A percentile compares a stretch with the other conserved stretches of the same genome.
Evolutionary conservation across 2,888 invertebrate species (phyloP).

Genomic region (Dugesia japonica): DNA sequence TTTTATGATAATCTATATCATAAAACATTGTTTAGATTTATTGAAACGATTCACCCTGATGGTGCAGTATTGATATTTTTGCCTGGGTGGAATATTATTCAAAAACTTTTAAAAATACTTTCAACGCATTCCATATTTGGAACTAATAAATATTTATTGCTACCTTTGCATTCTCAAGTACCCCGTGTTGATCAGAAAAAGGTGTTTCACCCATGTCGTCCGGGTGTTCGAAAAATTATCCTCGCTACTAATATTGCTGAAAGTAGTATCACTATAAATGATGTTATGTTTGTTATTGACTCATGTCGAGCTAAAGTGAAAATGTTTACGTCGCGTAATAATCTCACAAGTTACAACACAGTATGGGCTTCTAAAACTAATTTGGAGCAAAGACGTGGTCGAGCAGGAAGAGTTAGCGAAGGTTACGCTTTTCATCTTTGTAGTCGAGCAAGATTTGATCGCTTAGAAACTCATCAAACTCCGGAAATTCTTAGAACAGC

Average conservation of each 20-base stretch:
- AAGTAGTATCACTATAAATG: conserved; percentile 90
- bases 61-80: conserved; percentile 81
- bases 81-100: conserved; percentile 92
- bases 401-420: conserved; percentile 81
- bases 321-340: conserved; percentile 88
- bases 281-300: conserved; percentile 91
- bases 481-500: conserved; percentile 96
- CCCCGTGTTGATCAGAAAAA: conserved; percentile 77
- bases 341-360: conserved; percentile 92
- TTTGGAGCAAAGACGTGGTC: conserved; percentile 76
- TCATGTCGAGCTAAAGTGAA: conserved; percentile 93
- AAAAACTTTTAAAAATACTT: conserved; percentile 69
- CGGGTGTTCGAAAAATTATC: conserved; percentile 75
- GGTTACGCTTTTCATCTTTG: conserved; percentile 86
- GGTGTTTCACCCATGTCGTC: conserved; percentile 73
- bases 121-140: conserved; percentile 62
- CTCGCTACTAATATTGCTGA: conserved; percentile 94
- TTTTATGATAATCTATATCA: no score
- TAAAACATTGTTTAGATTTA: conserved; percentile 51
- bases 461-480: conserved; percentile 62
- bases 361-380: conserved; percentile 78
- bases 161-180: conserved; percentile 91
- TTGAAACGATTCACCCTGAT: conserved; percentile 51
- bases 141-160: conserved; percentile 56
- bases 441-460: conserved; percentile 39